Evolutionary conservation across 2,113 vertebrate species (phyloP).

Genomic region (Orycteropus afer): DNA sequence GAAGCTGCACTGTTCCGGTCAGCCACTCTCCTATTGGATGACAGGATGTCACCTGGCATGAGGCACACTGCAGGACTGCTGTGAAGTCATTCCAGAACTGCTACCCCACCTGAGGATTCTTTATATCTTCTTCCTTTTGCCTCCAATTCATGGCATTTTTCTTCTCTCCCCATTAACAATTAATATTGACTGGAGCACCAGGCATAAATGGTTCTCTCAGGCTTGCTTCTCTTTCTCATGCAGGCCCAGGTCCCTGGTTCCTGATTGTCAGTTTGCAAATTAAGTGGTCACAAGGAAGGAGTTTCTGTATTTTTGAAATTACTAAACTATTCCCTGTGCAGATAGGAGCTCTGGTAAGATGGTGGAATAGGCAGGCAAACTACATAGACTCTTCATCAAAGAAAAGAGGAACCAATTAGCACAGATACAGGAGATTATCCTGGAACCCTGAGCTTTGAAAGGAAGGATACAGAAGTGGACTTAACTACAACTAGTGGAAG

Average conservation of each 20-base stretch:
- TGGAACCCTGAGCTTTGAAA: no score
- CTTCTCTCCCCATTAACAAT: slow-evolving; percentile 12
- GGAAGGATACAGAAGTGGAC: no score
- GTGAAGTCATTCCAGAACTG: not conserved
- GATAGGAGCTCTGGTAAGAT: no score
- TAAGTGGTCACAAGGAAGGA: not conserved
- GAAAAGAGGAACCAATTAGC: no score
- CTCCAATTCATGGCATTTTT: not conserved
- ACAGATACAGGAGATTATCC: no score
- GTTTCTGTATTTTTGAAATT: not conserved
- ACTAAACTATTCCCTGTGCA: slow-evolving; percentile 48
- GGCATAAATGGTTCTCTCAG: no score
- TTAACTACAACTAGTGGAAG: no score
- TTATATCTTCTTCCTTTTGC: not conserved
- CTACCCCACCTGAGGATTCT: not conserved
- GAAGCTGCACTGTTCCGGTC: slow-evolving; percentile 58
- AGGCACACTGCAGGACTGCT: not conserved
- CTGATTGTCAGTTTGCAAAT: slow-evolving; percentile 35
- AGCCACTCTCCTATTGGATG: slow-evolving; percentile 70
- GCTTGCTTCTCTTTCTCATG: no score
- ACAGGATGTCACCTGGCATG: slow-evolving; percentile 55
- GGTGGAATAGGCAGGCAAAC: no score
- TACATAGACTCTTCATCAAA: no score
- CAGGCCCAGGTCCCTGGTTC: not conserved
- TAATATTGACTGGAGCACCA: slow-evolving; percentile 3